phyloP scores from a whole-genome alignment of 2,888 invertebrate species.

The Charanyca ferruginea region DNA sequence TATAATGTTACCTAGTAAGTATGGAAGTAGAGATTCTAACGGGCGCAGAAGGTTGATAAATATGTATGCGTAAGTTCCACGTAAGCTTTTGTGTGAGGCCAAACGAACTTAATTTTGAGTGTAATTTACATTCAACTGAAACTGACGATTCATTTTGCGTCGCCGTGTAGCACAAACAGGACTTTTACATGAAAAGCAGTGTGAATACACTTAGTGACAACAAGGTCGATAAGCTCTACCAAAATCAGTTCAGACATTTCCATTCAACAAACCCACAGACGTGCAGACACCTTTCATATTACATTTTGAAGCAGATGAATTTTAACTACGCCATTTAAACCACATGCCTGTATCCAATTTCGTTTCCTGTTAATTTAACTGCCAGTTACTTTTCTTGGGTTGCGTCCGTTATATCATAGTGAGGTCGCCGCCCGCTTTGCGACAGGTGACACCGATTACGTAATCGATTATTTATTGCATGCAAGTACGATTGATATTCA shows the following conservation, averaged over 20 bases:
- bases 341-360: constrained; percentile 60
- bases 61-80: no score
- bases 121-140: no score
- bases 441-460: constrained; percentile 76
- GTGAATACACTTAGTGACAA: no score
- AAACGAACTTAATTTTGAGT: no score
- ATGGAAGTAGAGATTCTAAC: no score
- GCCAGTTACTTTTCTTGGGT: constrained; percentile 63
- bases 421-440: constrained; percentile 58
- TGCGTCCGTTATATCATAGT: constrained; percentile 66
- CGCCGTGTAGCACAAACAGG: no score
- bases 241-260: constrained; percentile 14
- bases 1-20: no score
- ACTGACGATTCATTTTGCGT: no score
- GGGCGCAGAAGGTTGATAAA: no score
- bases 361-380: constrained; percentile 68
- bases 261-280: constrained; percentile 13
- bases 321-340: constrained; percentile 54
- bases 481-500: constrained; percentile 64
- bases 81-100: no score
- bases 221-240: not conserved
- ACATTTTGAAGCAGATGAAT: constrained; percentile 51
- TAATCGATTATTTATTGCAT: constrained; percentile 70
- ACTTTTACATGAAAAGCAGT: no score
- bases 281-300: constrained; percentile 36